These are phyloP conservation scores for Rafetus swinhoei DNA, from an alignment of 2,113 vertebrate genomes.

Conservation along the genomic window DNA sequence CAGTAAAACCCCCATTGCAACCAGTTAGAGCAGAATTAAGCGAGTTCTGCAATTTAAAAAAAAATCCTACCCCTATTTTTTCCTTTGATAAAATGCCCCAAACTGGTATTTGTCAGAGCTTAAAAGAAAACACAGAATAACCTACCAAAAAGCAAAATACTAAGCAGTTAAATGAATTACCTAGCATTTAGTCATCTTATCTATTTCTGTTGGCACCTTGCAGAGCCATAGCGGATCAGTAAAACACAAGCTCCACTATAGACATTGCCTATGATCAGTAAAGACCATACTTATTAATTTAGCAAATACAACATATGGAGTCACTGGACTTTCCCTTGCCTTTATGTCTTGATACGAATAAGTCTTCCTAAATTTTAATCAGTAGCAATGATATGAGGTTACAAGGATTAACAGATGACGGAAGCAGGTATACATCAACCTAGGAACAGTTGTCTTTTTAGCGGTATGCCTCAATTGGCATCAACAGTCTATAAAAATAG, in stretches of 20 bases:
- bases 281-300: not conserved
- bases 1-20: not conserved
- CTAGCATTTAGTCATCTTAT: accelerated
- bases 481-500: not conserved
- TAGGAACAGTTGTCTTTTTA: accelerated
- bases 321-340: not conserved
- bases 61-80: not conserved
- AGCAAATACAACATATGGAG: not conserved
- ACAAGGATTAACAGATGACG: accelerated
- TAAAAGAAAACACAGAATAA: not conserved
- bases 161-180: not conserved
- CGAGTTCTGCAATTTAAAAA: too few species aligned
- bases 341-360: not conserved
- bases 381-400: not conserved
- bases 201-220: not conserved
- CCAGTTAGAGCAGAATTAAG: not conserved
- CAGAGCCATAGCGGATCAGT: not conserved
- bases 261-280: not conserved
- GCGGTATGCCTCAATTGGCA: not conserved
- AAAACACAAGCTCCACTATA: not conserved
- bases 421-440: not conserved
- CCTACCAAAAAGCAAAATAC: not conserved
- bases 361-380: not conserved
- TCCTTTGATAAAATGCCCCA: not conserved
- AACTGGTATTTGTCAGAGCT: not conserved